Evolutionary conservation across 2,888 invertebrate species (phyloP).

Genomic region (Auanema sp.): DNA sequence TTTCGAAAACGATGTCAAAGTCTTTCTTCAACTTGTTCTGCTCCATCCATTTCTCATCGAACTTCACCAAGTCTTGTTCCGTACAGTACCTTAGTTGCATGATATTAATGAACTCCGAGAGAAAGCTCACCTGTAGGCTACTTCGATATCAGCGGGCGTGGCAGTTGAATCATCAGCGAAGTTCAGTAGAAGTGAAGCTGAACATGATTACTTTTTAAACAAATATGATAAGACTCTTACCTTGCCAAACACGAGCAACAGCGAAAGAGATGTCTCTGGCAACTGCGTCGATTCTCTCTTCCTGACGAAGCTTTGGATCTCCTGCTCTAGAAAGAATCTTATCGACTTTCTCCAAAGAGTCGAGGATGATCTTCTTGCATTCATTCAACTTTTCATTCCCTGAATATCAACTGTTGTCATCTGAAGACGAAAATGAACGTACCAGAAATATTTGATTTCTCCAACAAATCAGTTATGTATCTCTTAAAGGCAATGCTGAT

Average conservation of each 20-base stretch:
- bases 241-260: conserved; percentile 66
- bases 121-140: conserved; percentile 36
- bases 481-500: conserved; percentile 64
- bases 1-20: conserved; percentile 47
- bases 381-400: neutral
- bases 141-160: conserved; percentile 40
- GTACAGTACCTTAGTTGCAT: conserved; percentile 29
- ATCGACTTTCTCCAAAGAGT: conserved; percentile 14
- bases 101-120: neutral
- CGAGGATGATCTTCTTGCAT: neutral
- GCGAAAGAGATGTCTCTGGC: conserved; percentile 69
- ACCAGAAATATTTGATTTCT: neutral
- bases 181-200: conserved; percentile 64
- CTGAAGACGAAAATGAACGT: neutral
- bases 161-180: conserved; percentile 60
- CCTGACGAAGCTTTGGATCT: conserved; percentile 15
- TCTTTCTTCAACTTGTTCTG: conserved; percentile 35
- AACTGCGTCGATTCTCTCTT: conserved; percentile 64
- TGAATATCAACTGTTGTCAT: neutral
- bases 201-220: neutral
- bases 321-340: conserved; percentile 32
- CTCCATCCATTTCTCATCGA: conserved; percentile 36
- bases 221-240: neutral
- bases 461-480: conserved; percentile 53
- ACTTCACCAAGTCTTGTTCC: conserved; percentile 42